These are phyloP conservation scores for Ceyx erithaca DNA, from an alignment of 2,797 vertebrate genomes.

Conservation along the genomic window DNA sequence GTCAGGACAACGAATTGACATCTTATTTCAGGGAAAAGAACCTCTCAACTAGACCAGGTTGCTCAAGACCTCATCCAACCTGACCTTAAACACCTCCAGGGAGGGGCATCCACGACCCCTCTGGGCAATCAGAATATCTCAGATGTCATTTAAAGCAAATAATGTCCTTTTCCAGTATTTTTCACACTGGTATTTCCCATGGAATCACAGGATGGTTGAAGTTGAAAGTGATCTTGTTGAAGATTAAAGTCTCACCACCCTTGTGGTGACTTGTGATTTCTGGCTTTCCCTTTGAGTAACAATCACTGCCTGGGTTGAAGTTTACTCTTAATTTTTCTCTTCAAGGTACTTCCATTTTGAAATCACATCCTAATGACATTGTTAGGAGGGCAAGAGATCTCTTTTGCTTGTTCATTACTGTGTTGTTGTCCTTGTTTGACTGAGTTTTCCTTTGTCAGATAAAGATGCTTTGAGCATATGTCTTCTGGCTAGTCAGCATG, in stretches of 20 bases:
- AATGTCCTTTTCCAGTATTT: no score
- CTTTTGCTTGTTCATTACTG: neutral
- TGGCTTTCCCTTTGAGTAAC: neutral
- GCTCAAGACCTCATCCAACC: no score
- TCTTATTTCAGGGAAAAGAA: neutral
- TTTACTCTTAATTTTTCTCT: neutral
- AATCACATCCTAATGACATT: neutral
- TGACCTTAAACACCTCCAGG: no score
- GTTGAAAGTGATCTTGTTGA: no score
- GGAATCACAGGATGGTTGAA: no score
- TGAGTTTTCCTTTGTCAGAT: neutral
- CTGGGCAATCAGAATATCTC: no score
- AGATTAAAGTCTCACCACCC: no score
- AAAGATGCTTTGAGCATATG: neutral
- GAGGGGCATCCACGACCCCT: no score
- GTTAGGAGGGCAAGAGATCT: neutral
- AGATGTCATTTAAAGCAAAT: no score
- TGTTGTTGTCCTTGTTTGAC: neutral
- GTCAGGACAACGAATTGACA: neutral
- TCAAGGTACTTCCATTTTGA: neutral
- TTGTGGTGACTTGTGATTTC: neutral
- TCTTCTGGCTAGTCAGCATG: neutral
- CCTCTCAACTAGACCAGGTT: no score
- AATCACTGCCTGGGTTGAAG: neutral
- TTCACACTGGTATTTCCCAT: no score